A percentile compares a stretch with the other conserved stretches of the same genome.
Conservation (phyloP, 2,888 invertebrate genomes). For the Clepsis dumicolana region DNA sequence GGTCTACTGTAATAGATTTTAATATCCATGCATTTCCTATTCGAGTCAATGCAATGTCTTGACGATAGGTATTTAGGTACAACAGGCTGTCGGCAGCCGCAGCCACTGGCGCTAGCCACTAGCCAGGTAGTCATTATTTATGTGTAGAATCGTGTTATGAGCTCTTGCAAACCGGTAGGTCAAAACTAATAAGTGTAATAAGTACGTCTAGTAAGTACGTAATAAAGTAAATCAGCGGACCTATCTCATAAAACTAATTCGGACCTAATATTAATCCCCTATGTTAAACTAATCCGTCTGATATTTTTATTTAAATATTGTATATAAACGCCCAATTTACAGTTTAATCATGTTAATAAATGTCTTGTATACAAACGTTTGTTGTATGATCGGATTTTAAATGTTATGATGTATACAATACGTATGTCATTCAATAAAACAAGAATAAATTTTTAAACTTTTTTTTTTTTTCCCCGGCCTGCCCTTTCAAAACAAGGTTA, state of each 20-base stretch:
- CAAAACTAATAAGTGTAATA: not conserved
- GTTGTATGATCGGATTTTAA: slow-evolving; percentile 71
- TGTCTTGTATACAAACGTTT: slow-evolving; percentile 56
- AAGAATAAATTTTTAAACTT: slow-evolving; percentile 61
- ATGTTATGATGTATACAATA: slow-evolving; percentile 68
- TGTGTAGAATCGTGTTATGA: slow-evolving; percentile 15
- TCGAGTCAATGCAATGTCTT: slow-evolving; percentile 51
- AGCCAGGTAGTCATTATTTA: slow-evolving; percentile 26
- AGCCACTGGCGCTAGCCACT: not conserved
- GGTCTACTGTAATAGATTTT: slow-evolving; percentile 58
- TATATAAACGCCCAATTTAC: slow-evolving; percentile 50
- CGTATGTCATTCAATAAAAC: slow-evolving; percentile 75
- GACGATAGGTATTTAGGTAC: slow-evolving; percentile 64
- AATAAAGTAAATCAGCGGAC: slow-evolving; percentile 26
- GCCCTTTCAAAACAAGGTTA: not conserved
- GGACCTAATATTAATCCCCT: slow-evolving; percentile 35
- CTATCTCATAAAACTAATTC: slow-evolving; percentile 35
- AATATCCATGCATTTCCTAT: slow-evolving; percentile 64
- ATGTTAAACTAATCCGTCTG: slow-evolving; percentile 54
- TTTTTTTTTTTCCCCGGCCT: slow-evolving; percentile 52
- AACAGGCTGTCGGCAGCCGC: slow-evolving; percentile 57
- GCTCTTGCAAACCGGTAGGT: not conserved
- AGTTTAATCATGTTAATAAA: slow-evolving; percentile 51
- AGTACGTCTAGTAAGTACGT: slow-evolving; percentile 1
- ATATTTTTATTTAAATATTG: slow-evolving; percentile 49